Evolutionary conservation across 2,113 vertebrate species (phyloP).

Genomic region (Gasterosteus aculeatus): DNA sequence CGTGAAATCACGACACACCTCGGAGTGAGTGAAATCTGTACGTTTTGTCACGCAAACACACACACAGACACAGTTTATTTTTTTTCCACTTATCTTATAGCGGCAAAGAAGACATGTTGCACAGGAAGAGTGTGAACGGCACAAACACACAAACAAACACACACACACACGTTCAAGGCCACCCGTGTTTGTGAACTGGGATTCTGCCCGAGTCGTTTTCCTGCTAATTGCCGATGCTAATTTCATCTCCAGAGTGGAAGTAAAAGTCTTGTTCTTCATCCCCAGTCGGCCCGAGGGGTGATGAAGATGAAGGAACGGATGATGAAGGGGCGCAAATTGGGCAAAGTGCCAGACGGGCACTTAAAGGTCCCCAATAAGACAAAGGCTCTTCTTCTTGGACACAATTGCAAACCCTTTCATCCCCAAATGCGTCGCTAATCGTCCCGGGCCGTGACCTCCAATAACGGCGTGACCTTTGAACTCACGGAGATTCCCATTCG

Average conservation of each 20-base stretch:
- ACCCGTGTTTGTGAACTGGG: constrained; percentile 46
- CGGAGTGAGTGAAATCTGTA: constrained; percentile 36
- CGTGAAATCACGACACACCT: constrained; percentile 49
- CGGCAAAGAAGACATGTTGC: constrained; percentile 51
- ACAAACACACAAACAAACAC: constrained; percentile 10
- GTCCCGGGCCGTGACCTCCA: constrained; percentile 42
- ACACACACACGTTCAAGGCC: constrained; percentile 23
- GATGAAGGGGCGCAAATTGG: neutral
- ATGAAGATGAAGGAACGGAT: constrained; percentile 6
- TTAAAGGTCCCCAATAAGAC: neutral
- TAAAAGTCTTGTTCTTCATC: constrained; percentile 48
- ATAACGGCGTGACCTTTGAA: constrained; percentile 67
- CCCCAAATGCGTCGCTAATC: constrained; percentile 31
- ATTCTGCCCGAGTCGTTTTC: constrained; percentile 63
- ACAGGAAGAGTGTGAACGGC: constrained; percentile 43
- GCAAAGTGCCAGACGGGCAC: neutral
- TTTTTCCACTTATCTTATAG: constrained; percentile 34
- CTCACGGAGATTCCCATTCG: constrained; percentile 52
- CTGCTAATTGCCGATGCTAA: constrained; percentile 71
- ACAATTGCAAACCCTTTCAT: constrained; percentile 31
- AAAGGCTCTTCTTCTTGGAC: constrained; percentile 19
- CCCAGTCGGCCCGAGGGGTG: neutral
- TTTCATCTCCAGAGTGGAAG: constrained; percentile 62
- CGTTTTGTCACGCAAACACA: constrained; percentile 35
- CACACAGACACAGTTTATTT: constrained; percentile 27